Base-by-base conservation (phyloP, 2,888 invertebrate genomes). In the Epirrita christyi region DNA sequence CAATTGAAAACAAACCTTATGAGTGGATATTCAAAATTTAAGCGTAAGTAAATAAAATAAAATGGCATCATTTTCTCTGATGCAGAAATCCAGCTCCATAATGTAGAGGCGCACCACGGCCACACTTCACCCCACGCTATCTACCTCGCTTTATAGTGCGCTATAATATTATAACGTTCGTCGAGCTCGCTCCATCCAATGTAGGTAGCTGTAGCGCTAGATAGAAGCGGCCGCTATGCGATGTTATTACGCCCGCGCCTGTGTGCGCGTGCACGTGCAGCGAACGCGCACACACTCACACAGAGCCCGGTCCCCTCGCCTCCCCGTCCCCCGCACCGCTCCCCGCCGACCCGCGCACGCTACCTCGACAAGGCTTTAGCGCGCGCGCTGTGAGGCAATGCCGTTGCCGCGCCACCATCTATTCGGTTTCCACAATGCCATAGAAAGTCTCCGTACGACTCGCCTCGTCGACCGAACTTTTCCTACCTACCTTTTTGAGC, bases 361-460 rank as follows among this genome's bases (percentile, higher is more conserved):
- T 75, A 80, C 78, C 76, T 79, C 83, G 86, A 80, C 86, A 83
- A 82, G 86, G 81, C 85, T 85, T 68, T 78, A 80, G 80, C 84
- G 81, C 75, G 78, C 80, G 81, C 75, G 78, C 80, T 83, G 84
- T 90, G 90, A 86, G 83, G 91, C 90, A 91, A 91, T 85, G 87
- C 85, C 88, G 85, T 80, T 85, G 86, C 86, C 83, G 85, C 76
- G 82, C 86, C 87, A 86, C 84, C 88, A 85, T 85, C 88, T 86
- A 88, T 85, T 89, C 83, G 81, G 78, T 82, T 85, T 84, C 85
- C 81, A 88, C 91, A 92, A 91, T 92, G 91, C 89, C 91, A 89
- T 91, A 91, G 91, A 92, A 92, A 92, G 91, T 91, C 82, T 78
- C 80, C 83, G 85, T 81, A 84, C 81, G 85, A 83, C 85, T 88